Evolutionary conservation across 2,888 invertebrate species (phyloP).

Genomic region (Salticus scenicus): DNA sequence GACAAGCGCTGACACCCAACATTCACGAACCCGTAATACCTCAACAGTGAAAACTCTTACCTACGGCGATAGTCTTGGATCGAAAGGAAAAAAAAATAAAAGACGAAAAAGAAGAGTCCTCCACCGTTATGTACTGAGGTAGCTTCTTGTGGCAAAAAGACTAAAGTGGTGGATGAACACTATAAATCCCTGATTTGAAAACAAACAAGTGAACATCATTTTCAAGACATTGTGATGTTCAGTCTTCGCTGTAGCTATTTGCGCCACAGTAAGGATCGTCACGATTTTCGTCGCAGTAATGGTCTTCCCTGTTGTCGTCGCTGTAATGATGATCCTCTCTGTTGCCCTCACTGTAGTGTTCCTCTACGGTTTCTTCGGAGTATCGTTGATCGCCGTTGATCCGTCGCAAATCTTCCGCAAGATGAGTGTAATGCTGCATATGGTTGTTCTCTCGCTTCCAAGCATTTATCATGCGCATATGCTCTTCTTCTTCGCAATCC

Average conservation of each 20-base stretch:
- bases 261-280: no score
- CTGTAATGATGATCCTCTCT: not conserved
- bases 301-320: no score
- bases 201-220: not conserved
- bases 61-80: not conserved
- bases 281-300: no score
- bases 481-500: conserved; percentile 48
- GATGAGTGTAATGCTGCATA: conserved; percentile 5
- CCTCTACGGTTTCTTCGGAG: conserved; percentile 11
- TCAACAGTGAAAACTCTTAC: conserved; percentile 19
- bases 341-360: no score
- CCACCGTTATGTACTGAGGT: conserved; percentile 47
- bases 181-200: conserved; percentile 51
- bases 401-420: not conserved
- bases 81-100: not conserved
- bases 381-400: conserved; percentile 45
- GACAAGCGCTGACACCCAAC: conserved; percentile 67
- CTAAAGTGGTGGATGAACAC: conserved; percentile 21
- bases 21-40: conserved; percentile 44
- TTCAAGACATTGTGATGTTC: conserved; percentile 3
- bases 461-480: conserved; percentile 13
- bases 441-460: conserved; percentile 34
- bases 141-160: conserved; percentile 43
- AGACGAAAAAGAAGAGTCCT: no score
- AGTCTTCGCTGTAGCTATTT: not conserved